These are phyloP conservation scores for Threskiornis aethiopicus DNA, from an alignment of 2,797 vertebrate species.

Conservation along the genomic window DNA sequence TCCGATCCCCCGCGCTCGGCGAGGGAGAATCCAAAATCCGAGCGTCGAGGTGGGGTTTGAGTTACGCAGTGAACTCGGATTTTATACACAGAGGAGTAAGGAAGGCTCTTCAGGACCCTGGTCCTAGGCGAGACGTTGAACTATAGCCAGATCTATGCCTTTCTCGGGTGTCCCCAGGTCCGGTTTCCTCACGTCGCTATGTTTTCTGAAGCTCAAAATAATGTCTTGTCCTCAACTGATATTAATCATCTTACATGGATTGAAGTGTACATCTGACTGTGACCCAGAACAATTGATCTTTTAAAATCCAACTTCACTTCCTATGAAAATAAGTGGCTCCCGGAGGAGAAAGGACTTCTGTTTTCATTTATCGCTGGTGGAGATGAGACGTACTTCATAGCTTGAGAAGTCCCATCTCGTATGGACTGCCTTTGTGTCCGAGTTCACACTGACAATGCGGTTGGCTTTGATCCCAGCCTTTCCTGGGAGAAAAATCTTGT, in stretches of 20 bases:
- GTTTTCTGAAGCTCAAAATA: neutral
- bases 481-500: neutral
- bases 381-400: neutral
- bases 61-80: neutral
- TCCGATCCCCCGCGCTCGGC: rapidly evolving
- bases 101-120: neutral
- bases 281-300: neutral
- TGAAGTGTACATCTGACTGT: neutral
- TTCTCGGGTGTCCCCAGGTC: neutral
- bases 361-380: neutral
- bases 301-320: conserved; percentile 8
- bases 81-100: neutral
- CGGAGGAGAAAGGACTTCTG: conserved; percentile 21
- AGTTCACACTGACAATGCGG: neutral
- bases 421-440: neutral
- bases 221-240: neutral
- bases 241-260: neutral
- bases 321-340: conserved; percentile 15
- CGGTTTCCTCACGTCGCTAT: rapidly evolving
- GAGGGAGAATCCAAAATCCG: neutral
- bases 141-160: neutral
- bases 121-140: neutral
- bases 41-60: neutral
- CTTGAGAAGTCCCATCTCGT: neutral
- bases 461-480: conserved; percentile 29